phyloP scores from a whole-genome alignment of 2,797 vertebrate genomes.

The Sebastes itinus region DNA sequence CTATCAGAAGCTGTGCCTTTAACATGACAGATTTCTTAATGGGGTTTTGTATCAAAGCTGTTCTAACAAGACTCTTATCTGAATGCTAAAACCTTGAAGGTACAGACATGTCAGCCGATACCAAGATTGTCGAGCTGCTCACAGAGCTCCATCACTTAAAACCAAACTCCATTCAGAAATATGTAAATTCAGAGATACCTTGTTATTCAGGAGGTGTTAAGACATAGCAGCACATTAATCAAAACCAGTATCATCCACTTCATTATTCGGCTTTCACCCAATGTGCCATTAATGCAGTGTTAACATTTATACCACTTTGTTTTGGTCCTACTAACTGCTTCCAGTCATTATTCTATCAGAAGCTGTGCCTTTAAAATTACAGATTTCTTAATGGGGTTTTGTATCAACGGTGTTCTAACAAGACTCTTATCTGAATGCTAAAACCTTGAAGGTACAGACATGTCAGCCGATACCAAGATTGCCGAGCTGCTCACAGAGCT shows the following conservation, averaged over 20 bases:
- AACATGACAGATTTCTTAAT: background rate
- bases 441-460: constrained; percentile 59
- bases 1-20: accelerated
- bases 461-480: constrained; percentile 91
- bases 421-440: no score
- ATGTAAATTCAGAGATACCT: background rate
- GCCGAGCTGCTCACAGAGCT: constrained; percentile 90
- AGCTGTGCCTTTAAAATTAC: background rate
- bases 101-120: constrained; percentile 86
- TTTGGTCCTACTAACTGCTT: background rate
- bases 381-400: background rate
- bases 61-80: background rate
- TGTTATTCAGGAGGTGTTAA: background rate
- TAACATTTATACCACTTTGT: background rate
- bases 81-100: background rate
- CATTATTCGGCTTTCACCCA: background rate
- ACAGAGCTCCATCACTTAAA: constrained; percentile 79
- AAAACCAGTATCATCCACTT: accelerated
- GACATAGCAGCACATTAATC: accelerated
- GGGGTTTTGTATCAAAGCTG: background rate
- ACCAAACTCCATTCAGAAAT: background rate
- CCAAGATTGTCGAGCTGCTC: constrained; percentile 84
- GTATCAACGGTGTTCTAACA: no score
- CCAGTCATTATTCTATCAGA: no score
- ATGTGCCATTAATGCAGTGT: accelerated